phyloP scores from a whole-genome alignment of 2,797 vertebrate genomes.

The Schizopygopsis pylzovi region DNA sequence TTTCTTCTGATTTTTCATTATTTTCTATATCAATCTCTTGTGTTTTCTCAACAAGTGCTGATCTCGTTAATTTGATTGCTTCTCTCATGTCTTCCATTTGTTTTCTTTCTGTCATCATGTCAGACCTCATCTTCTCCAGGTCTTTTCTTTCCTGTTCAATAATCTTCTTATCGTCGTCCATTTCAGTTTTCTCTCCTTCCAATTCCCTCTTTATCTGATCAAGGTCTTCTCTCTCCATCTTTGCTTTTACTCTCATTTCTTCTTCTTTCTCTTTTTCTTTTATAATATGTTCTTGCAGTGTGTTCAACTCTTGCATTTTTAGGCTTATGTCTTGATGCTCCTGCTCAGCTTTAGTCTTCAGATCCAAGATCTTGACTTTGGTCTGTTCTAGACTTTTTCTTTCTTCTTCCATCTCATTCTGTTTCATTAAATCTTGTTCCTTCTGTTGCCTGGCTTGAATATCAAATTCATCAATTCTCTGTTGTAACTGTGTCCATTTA shows the following conservation, averaged over 20 bases:
- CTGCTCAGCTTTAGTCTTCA: background rate
- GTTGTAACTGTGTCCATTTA: background rate
- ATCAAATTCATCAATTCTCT: background rate
- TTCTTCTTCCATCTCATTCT: background rate
- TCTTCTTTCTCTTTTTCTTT: constrained; percentile 23
- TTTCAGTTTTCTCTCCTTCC: background rate
- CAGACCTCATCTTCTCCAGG: background rate
- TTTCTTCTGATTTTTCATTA: background rate
- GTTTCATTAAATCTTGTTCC: background rate
- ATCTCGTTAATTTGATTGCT: background rate
- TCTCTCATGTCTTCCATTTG: too few species aligned
- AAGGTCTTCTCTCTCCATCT: constrained; percentile 2
- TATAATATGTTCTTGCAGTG: background rate
- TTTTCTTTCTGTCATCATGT: too few species aligned
- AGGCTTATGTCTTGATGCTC: background rate
- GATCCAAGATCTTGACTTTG: background rate
- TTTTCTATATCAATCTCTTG: background rate
- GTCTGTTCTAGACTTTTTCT: background rate
- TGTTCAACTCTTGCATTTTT: background rate
- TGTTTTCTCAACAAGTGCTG: background rate
- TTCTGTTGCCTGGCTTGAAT: background rate
- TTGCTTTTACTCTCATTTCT: background rate
- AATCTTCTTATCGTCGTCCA: background rate
- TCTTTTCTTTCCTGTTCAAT: background rate
- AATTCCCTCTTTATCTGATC: background rate